Conservation (phyloP, 2,797 vertebrate species). For the Callimico goeldii region DNA sequence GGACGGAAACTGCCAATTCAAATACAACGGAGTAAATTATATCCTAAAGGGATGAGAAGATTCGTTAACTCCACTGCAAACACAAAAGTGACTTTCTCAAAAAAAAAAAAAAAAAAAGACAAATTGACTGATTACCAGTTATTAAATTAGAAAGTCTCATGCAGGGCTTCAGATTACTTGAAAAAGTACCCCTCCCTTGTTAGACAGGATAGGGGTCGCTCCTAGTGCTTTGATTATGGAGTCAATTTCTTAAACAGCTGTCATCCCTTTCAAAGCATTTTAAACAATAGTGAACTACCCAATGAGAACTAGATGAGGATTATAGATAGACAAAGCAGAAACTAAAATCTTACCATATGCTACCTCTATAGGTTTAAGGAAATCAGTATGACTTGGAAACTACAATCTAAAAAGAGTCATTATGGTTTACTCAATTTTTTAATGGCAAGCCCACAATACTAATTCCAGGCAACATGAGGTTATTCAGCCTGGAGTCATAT, state of each 20-base stretch:
- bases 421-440: slow-evolving; percentile 33
- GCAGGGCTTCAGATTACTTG: slow-evolving; percentile 3
- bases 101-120: not conserved
- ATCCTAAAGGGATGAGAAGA: not conserved
- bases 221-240: not conserved
- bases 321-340: slow-evolving; percentile 18
- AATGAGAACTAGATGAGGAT: not conserved
- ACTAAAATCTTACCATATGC: not conserved
- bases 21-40: not conserved
- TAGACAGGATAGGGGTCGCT: not conserved
- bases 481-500: slow-evolving; percentile 43
- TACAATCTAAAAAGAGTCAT: slow-evolving; percentile 8
- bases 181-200: slow-evolving; percentile 1
- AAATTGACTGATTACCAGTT: not conserved
- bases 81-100: not conserved
- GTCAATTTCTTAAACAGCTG: slow-evolving; percentile 11
- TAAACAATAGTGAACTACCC: slow-evolving; percentile 9
- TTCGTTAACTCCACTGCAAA: slow-evolving; percentile 42
- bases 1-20: not conserved
- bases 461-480: slow-evolving; percentile 27
- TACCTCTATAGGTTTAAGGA: slow-evolving; percentile 27
- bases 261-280: not conserved
- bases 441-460: slow-evolving; percentile 43
- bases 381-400: not conserved
- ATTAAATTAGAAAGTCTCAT: slow-evolving; percentile 6